Conservation (phyloP, 2,888 invertebrate genomes). For the Malacosoma neustria region DNA sequence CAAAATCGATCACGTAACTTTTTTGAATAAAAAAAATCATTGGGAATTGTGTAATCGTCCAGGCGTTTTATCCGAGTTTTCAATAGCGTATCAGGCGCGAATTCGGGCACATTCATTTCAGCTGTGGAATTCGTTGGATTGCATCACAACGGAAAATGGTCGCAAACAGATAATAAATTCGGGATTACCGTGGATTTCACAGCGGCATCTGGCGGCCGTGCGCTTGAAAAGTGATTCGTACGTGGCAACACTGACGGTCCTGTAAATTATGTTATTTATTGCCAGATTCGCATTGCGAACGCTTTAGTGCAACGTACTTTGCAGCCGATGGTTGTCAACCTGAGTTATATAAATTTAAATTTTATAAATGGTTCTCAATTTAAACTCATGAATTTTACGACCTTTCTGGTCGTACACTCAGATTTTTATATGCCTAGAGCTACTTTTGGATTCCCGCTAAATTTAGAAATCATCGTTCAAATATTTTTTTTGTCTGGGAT, state of each 20-base stretch:
- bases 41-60: constrained; percentile 8
- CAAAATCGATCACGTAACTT: no score
- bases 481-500: no score
- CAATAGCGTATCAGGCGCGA: constrained; percentile 26
- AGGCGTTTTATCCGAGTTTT: constrained; percentile 19
- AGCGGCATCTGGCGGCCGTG: constrained; percentile 45
- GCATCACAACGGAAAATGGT: constrained; percentile 40
- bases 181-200: constrained; percentile 49
- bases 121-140: constrained; percentile 34
- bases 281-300: constrained; percentile 3
- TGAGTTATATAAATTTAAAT: no score
- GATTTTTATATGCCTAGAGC: no score
- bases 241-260: constrained; percentile 26
- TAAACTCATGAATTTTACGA: no score
- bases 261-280: constrained; percentile 28
- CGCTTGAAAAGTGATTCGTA: constrained; percentile 45
- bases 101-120: constrained; percentile 40
- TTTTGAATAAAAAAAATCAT: constrained; percentile 4
- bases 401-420: no score
- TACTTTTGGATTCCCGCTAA: no score
- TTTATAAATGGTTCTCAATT: no score
- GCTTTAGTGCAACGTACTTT: not conserved
- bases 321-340: not conserved
- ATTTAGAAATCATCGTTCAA: no score
- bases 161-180: constrained; percentile 65